Evolutionary conservation across 2,888 invertebrate genomes (phyloP), one percentile per base, ranked within the genome.

Genomic region (Xanthorhoe designata): DNA sequence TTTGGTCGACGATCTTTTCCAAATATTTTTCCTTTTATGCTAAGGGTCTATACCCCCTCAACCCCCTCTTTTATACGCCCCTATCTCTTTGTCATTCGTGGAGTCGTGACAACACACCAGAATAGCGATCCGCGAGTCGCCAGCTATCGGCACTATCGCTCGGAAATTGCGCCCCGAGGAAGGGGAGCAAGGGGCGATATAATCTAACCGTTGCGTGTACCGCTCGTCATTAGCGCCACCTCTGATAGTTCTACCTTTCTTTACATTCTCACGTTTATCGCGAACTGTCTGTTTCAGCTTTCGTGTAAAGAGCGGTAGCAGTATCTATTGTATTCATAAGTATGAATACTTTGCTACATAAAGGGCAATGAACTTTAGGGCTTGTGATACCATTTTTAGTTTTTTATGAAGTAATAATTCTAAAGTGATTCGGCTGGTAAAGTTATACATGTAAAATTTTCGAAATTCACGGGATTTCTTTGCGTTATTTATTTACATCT

Each of bases 131-230:
- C 70, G 73, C 76, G 76, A 81, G 82, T 59, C 80, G 77, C 76
- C 80, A 32, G 32, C 32, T 86, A 88, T 88, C 83, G 80, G 81
- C 71, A 76, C 79, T 83, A 85, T 84, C 78, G 77, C 78, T 74
- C 91, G 91, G 91, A 91, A 91, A 90, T 92, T 91, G 90, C 89
- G 82, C 84, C 83, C 85, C 80, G 82, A 83, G 80, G 84, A 87
- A 80, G 82, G 83, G 85, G 83, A 78, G 57, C 84, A 79, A 82
- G 83, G 63, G 63, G 61, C 85, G 89, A 92, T 92, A 81, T 91
- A 91, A 92, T 91, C 91, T 88, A 82, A 64, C 70, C 80, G 85
- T 92, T 88, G 90, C 91, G 92, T 92, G 90, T 81, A 78, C 79
- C 75, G 79, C 80, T 74, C 80, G 86, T 88, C 90, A 91, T 90